Percentiles rank a stretch among this genome's conserved stretches.
Conservation (phyloP, 2,888 invertebrate species). For the Scaptomyza tumidula region DNA sequence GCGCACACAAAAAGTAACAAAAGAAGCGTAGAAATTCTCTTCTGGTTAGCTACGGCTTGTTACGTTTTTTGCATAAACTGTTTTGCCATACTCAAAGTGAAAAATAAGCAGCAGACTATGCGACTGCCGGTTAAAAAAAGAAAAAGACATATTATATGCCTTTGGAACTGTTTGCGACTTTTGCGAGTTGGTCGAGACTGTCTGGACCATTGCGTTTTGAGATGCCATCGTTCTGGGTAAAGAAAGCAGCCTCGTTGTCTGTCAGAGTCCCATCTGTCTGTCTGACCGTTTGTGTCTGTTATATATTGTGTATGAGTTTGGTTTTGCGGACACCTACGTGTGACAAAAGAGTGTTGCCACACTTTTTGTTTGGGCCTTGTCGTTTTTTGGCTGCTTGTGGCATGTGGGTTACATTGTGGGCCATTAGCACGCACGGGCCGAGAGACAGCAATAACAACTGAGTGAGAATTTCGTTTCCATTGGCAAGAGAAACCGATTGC, state of each 20-base stretch:
- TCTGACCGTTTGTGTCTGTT: slow-evolving; percentile 29
- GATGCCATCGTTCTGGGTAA: slow-evolving; percentile 78
- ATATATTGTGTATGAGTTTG: slow-evolving; percentile 62
- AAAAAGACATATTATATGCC: slow-evolving; percentile 42
- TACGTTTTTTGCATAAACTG: slow-evolving; percentile 75
- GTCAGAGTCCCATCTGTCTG: slow-evolving; percentile 10
- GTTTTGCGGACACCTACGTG: slow-evolving; percentile 71
- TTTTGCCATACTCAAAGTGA: slow-evolving; percentile 62
- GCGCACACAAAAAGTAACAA: not conserved
- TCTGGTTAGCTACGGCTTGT: slow-evolving; percentile 33
- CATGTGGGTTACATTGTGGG: slow-evolving; percentile 77
- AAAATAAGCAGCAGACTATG: slow-evolving; percentile 67
- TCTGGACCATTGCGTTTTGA: slow-evolving; percentile 44
- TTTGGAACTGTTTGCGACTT: not conserved
- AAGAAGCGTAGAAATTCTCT: slow-evolving; percentile 31
- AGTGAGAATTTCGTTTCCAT: slow-evolving; percentile 14
- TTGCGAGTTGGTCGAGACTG: not conserved
- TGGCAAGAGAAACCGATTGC: slow-evolving; percentile 8
- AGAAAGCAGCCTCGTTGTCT: slow-evolving; percentile 65
- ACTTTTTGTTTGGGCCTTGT: slow-evolving; percentile 67
- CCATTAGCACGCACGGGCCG: slow-evolving; percentile 76
- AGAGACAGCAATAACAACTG: slow-evolving; percentile 10
- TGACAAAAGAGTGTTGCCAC: slow-evolving; percentile 76
- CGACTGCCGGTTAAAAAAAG: slow-evolving; percentile 17
- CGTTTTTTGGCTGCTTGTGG: slow-evolving; percentile 1